Conservation (phyloP, 1,140 invertebrate genomes). For the Ceratina japonica region DNA sequence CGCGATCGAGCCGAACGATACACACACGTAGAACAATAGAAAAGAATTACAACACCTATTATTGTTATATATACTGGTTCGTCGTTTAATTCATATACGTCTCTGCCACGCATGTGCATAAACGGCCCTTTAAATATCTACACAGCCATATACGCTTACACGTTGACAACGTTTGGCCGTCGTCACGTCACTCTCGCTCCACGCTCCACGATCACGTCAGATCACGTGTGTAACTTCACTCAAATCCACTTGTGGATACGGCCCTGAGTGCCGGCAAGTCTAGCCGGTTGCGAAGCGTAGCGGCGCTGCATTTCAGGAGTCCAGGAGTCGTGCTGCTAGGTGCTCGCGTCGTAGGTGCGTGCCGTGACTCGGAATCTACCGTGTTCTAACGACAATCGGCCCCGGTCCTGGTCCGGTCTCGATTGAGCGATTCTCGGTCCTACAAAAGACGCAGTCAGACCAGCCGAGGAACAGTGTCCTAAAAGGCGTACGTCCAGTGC, state of each 20-base stretch:
- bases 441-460: background rate
- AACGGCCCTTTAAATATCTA: too few relatives aligned
- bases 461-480: background rate
- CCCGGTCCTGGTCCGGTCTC: too few relatives aligned
- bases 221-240: slow-evolving; percentile 35
- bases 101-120: too few relatives aligned
- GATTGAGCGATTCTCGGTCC: background rate
- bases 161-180: too few relatives aligned
- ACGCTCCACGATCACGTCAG: background rate
- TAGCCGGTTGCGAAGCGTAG: slow-evolving; percentile 29
- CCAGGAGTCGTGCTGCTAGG: slow-evolving; percentile 10
- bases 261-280: slow-evolving; percentile 39
- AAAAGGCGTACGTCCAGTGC: background rate
- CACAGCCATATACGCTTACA: too few relatives aligned
- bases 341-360: slow-evolving; percentile 12
- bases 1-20: too few relatives aligned
- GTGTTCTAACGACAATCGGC: slow-evolving; percentile 9
- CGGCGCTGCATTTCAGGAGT: slow-evolving; percentile 47
- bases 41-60: too few relatives aligned
- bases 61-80: too few relatives aligned
- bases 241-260: slow-evolving; percentile 34
- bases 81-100: too few relatives aligned
- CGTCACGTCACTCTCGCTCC: background rate
- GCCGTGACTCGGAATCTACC: background rate
- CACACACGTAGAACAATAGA: too few relatives aligned